phyloP scores from a whole-genome alignment of 2,888 invertebrate genomes.

The Tetramorium bicarinatum region DNA sequence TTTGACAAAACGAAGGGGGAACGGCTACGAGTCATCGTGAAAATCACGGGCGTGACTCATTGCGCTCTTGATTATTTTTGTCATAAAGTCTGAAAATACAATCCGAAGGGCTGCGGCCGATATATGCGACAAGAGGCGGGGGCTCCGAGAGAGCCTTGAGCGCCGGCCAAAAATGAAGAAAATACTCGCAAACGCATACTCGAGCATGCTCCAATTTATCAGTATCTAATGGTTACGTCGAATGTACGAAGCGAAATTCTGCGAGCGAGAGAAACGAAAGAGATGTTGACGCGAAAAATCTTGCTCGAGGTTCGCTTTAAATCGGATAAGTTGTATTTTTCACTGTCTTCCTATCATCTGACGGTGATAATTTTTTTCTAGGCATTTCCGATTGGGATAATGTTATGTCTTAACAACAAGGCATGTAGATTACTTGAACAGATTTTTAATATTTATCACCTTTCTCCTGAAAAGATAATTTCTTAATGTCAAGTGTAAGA shows the following conservation, averaged over 20 bases:
- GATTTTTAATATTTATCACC: neutral
- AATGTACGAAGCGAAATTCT: neutral
- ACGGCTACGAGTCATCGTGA: conserved; percentile 23
- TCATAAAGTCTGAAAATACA: conserved; percentile 85
- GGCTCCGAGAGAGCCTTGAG: conserved; percentile 80
- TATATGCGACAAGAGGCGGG: conserved; percentile 65
- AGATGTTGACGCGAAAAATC: neutral
- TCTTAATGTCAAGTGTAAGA: neutral
- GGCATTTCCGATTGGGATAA: neutral
- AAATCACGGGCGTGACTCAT: conserved; percentile 79
- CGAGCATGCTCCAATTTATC: conserved; percentile 76
- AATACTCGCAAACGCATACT: conserved; percentile 73
- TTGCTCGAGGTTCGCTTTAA: neutral
- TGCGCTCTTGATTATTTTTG: conserved; percentile 81
- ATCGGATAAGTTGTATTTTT: neutral
- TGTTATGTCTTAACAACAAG: no score
- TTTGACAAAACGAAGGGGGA: conserved; percentile 7
- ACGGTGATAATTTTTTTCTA: neutral
- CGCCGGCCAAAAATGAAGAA: conserved; percentile 83
- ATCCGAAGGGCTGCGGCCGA: conserved; percentile 80
- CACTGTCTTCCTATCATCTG: neutral
- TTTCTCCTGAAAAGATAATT: neutral
- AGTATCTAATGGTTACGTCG: conserved; percentile 58
- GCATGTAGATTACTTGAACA: neutral
- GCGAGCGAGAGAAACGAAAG: neutral